These are phyloP conservation scores for Catajapyx aquilonaris DNA, from an alignment of 1,140 invertebrate genomes.

Conservation along the genomic window DNA sequence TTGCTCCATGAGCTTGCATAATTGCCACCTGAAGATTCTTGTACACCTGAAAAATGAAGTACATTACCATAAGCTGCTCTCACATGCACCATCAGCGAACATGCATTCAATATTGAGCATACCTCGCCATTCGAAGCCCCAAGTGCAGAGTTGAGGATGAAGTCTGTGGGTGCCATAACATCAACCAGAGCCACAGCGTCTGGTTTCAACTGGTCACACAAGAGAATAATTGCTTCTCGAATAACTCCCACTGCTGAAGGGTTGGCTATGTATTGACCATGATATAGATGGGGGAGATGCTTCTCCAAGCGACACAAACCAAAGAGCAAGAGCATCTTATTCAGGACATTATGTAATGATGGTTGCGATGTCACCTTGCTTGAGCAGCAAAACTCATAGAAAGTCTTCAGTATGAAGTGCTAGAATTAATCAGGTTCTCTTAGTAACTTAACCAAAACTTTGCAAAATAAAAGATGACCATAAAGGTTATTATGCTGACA, in stretches of 20 bases:
- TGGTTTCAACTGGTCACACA: slow-evolving; percentile 38
- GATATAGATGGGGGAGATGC: slow-evolving; percentile 25
- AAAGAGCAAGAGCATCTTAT: slow-evolving; percentile 43
- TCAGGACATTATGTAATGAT: too few relatives aligned
- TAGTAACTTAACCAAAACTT: too few relatives aligned
- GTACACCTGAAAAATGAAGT: slow-evolving; percentile 42
- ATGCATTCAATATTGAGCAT: slow-evolving; percentile 28
- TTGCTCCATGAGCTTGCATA: slow-evolving; percentile 40
- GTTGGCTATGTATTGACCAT: slow-evolving; percentile 17
- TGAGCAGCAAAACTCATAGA: too few relatives aligned
- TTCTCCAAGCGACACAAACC: slow-evolving; percentile 50
- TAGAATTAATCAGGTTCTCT: too few relatives aligned
- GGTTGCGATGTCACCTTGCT: too few relatives aligned
- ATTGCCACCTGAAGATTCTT: slow-evolving; percentile 57
- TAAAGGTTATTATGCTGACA: too few relatives aligned
- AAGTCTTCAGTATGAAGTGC: too few relatives aligned
- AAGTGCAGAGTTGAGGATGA: slow-evolving; percentile 54
- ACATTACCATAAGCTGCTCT: too few relatives aligned
- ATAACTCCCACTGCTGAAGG: slow-evolving; percentile 24
- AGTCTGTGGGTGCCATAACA: slow-evolving; percentile 70
- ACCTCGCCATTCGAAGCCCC: slow-evolving; percentile 63
- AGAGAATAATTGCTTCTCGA: slow-evolving; percentile 34
- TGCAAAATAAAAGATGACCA: too few relatives aligned
- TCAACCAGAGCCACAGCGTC: slow-evolving; percentile 62
- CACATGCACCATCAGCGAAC: slow-evolving; percentile 36